Evolutionary conservation across 2,797 vertebrate genomes (phyloP).

Genomic region (Darevskia nairensis): DNA sequence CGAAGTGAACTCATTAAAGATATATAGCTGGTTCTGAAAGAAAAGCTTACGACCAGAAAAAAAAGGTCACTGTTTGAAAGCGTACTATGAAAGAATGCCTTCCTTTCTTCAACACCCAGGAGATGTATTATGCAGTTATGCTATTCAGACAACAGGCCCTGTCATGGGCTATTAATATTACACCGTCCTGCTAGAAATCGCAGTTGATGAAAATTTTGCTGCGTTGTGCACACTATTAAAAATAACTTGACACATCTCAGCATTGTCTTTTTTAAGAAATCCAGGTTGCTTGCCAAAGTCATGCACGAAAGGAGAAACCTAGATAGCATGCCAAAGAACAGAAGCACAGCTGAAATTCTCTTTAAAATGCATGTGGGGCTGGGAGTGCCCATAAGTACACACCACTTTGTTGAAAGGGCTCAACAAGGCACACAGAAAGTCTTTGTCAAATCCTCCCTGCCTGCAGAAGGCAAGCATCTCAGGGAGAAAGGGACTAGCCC

Average conservation of each 20-base stretch:
- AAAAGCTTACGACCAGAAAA: not conserved
- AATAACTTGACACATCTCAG: conserved; percentile 5
- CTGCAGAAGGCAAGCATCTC: not conserved
- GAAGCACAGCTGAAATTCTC: not conserved
- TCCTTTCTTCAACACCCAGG: not conserved
- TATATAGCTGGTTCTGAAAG: not conserved
- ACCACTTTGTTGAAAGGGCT: not conserved
- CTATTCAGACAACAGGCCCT: conserved; percentile 2
- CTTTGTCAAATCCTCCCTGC: not conserved
- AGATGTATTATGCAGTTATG: not conserved
- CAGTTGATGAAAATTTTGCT: conserved; percentile 18
- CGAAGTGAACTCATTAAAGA: conserved; percentile 1
- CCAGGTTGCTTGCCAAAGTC: conserved; percentile 11
- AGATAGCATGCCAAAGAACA: not conserved
- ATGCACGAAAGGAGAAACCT: not conserved
- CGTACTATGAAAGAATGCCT: not conserved
- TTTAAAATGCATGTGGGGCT: not conserved
- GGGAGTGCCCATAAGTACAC: not conserved
- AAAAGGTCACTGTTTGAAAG: conserved; percentile 3
- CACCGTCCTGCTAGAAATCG: not conserved
- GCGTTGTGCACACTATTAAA: conserved; percentile 9
- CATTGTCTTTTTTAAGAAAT: conserved; percentile 21
- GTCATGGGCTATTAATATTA: conserved; percentile 33
- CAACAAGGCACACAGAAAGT: not conserved
- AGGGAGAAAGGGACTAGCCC: too few species aligned